Evolutionary conservation across 2,113 vertebrate genomes (phyloP).

Genomic region (Ceratotherium simum): DNA sequence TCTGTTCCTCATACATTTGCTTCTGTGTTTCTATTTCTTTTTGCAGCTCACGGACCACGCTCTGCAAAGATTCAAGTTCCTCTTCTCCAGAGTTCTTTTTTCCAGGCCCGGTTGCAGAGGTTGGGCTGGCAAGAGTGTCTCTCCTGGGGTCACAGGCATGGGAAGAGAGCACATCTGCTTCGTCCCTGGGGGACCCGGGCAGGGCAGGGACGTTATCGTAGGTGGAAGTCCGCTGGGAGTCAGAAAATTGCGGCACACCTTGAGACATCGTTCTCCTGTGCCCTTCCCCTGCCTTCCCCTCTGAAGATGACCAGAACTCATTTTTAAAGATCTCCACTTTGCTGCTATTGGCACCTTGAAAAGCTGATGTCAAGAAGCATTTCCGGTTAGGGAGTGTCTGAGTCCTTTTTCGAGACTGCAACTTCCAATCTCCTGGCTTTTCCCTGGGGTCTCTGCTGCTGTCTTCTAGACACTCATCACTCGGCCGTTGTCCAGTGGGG

Average conservation of each 20-base stretch:
- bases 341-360: constrained; percentile 68
- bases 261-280: constrained; percentile 94
- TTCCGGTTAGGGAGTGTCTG: constrained; percentile 94
- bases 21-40: constrained; percentile 83
- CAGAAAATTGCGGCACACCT: constrained; percentile 90
- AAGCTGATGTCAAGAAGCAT: constrained; percentile 78
- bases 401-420: constrained; percentile 93
- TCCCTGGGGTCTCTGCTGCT: constrained; percentile 6
- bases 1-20: constrained; percentile 82
- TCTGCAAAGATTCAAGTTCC: constrained; percentile 78
- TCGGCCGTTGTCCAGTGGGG: constrained; percentile 10
- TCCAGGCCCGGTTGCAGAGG: constrained; percentile 43
- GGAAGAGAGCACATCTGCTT: constrained; percentile 11
- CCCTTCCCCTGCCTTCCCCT: constrained; percentile 70
- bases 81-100: constrained; percentile 68
- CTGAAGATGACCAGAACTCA: constrained; percentile 83
- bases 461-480: not conserved
- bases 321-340: constrained; percentile 72
- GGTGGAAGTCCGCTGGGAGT: constrained; percentile 85
- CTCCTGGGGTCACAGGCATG: constrained; percentile 71
- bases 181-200: not conserved
- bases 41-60: constrained; percentile 71
- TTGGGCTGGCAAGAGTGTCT: constrained; percentile 62
- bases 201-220: constrained; percentile 53
- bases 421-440: constrained; percentile 76